phyloP scores from a whole-genome alignment of 2,888 invertebrate genomes.

The Serripes groenlandicus region DNA sequence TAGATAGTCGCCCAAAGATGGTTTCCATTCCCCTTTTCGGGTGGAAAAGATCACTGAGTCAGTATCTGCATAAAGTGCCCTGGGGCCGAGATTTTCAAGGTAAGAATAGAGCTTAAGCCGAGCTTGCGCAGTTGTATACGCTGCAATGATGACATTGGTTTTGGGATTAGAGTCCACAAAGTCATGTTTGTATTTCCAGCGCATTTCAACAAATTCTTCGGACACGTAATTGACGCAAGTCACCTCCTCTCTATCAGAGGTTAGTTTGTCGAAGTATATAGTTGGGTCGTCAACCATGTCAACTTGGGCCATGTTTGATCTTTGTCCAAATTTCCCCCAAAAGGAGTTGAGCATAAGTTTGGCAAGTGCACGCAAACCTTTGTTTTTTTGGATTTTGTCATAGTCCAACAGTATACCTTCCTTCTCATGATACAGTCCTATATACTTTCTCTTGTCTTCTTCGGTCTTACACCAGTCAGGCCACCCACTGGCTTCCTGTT shows the following conservation, averaged over 20 bases:
- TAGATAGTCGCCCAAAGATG: conserved; percentile 21
- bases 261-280: conserved; percentile 39
- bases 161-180: conserved; percentile 75
- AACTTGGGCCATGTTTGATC: conserved; percentile 34
- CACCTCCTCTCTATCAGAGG: conserved; percentile 48
- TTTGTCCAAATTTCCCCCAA: conserved; percentile 67
- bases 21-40: conserved; percentile 25
- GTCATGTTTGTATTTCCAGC: conserved; percentile 32
- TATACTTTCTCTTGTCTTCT: not conserved
- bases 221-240: conserved; percentile 37
- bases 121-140: conserved; percentile 27
- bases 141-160: conserved; percentile 44
- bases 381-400: conserved; percentile 48
- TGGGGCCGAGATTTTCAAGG: not conserved
- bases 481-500: conserved; percentile 70
- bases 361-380: conserved; percentile 46
- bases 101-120: conserved; percentile 34
- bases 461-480: not conserved
- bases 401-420: conserved; percentile 55
- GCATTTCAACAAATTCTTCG: conserved; percentile 49
- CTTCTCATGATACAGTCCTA: not conserved
- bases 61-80: conserved; percentile 39
- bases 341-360: conserved; percentile 63
- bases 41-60: conserved; percentile 43
- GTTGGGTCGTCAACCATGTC: conserved; percentile 28